Evolutionary conservation across 2,113 vertebrate genomes (phyloP).

Genomic region (Peromyscus californicus): DNA sequence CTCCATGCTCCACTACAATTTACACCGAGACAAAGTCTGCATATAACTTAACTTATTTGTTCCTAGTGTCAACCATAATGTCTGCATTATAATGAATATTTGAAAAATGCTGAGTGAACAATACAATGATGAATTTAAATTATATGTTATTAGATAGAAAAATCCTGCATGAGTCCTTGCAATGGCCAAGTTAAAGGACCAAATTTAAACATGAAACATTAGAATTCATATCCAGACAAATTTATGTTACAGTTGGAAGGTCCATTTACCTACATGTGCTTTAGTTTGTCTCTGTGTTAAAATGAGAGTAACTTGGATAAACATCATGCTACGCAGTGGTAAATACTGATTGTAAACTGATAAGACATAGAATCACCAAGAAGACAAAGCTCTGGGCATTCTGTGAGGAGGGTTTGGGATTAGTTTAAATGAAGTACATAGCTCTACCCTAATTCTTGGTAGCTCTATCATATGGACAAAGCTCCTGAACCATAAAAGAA

Average conservation of each 20-base stretch:
- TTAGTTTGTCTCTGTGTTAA: not conserved
- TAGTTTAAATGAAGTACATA: not conserved
- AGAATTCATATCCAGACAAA: not conserved
- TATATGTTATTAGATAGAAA: not conserved
- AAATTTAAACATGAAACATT: not conserved
- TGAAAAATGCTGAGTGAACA: not conserved
- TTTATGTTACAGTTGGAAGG: not conserved
- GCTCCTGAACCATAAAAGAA: not conserved
- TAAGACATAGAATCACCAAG: not conserved
- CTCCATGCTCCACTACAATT: not conserved
- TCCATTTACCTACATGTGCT: not conserved
- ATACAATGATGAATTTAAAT: not conserved
- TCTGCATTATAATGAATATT: not conserved
- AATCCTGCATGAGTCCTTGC: too few species aligned
- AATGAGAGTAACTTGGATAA: not conserved
- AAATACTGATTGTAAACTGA: not conserved
- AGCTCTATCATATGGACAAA: not conserved
- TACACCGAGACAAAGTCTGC: not conserved
- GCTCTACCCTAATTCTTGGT: not conserved
- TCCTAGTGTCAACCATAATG: not conserved
- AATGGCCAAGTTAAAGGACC: not conserved
- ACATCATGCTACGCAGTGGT: not conserved
- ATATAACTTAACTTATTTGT: not conserved
- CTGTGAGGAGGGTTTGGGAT: not conserved
- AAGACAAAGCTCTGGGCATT: not conserved